These are phyloP conservation scores for Helarctos malayanus DNA, from an alignment of 2,797 vertebrate genomes.

Conservation along the genomic window DNA sequence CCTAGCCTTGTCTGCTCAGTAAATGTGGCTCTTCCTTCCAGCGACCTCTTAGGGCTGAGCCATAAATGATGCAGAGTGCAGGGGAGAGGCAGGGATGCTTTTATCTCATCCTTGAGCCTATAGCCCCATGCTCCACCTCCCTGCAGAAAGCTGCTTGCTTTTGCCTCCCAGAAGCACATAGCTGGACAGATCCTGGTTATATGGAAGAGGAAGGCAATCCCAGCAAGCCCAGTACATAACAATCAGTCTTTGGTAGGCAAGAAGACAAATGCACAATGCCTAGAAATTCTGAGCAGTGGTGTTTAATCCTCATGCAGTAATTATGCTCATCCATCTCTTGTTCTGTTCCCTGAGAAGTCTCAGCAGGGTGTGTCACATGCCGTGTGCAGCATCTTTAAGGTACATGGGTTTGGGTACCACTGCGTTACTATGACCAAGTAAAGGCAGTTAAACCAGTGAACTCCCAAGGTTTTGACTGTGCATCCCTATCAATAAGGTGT, in stretches of 20 bases:
- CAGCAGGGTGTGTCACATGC: conserved; percentile 28
- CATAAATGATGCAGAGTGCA: background rate
- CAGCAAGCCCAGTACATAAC: background rate
- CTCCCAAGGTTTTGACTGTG: background rate
- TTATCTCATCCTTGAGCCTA: background rate
- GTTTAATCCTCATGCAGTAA: conserved; percentile 52
- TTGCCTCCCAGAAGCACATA: background rate
- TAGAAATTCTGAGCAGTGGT: conserved; percentile 14
- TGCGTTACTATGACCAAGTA: background rate
- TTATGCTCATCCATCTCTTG: conserved; percentile 60
- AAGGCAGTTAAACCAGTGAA: background rate
- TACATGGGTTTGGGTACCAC: background rate
- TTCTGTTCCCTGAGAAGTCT: conserved; percentile 58
- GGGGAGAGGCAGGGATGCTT: background rate
- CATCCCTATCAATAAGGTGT: background rate
- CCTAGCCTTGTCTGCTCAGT: background rate
- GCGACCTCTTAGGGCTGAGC: background rate
- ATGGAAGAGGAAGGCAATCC: background rate
- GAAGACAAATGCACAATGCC: conserved; percentile 17
- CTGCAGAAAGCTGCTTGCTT: background rate
- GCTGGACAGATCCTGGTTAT: background rate
- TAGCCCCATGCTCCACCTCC: background rate
- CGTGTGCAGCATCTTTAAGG: conserved; percentile 1
- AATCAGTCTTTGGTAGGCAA: conserved; percentile 23
- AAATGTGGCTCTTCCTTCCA: conserved; percentile 8